Conservation (phyloP, 2,113 vertebrate species). For the Rattus rattus region DNA sequence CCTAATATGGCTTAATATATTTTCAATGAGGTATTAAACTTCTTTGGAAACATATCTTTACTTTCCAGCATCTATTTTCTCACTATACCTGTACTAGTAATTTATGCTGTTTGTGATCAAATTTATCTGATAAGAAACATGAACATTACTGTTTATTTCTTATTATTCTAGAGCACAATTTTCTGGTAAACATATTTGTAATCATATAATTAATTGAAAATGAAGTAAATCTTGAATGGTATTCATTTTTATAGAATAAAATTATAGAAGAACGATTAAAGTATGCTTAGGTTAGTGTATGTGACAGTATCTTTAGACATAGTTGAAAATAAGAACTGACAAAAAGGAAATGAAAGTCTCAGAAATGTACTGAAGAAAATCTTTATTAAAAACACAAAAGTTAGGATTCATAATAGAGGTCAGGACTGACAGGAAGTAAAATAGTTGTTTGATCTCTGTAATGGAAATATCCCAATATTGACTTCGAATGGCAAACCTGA, state of each 20-base stretch:
- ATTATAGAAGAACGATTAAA: no score
- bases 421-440: neutral
- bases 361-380: no score
- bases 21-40: neutral
- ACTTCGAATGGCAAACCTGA: neutral
- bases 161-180: neutral
- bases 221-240: no score
- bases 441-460: neutral
- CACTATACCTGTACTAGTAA: neutral
- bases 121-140: neutral
- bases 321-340: neutral
- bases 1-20: neutral
- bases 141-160: neutral
- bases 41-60: neutral
- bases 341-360: neutral
- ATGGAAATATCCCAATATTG: neutral
- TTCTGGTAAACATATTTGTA: neutral
- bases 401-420: neutral
- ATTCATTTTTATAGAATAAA: neutral
- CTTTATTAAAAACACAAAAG: no score
- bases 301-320: neutral
- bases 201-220: neutral
- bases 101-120: neutral
- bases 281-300: neutral
- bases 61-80: neutral